A percentile compares a stretch with the other conserved stretches of the same genome.
phyloP scores from a whole-genome alignment of 2,113 vertebrate species.

The Chionodraco myersi region DNA sequence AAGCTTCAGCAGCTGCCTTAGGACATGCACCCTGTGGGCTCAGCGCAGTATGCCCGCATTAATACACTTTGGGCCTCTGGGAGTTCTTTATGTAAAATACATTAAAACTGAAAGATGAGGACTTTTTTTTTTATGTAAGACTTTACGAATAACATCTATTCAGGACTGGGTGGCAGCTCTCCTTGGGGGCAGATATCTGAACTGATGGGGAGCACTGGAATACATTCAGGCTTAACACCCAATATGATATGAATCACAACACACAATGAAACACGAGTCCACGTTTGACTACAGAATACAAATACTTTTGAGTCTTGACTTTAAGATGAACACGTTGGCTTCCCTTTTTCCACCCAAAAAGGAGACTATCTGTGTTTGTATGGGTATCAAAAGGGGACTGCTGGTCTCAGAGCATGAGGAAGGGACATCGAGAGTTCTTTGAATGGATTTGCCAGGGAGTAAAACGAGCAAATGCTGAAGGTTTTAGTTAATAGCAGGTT shows the following conservation, averaged over 20 bases:
- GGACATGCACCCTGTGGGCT: constrained; percentile 15
- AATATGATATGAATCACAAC: not conserved
- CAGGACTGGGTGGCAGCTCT: not conserved
- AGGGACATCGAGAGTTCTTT: not conserved
- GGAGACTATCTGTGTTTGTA: too few species aligned
- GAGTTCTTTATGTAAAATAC: constrained; percentile 1
- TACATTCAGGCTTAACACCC: not conserved
- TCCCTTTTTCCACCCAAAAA: not conserved
- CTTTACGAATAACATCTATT: not conserved
- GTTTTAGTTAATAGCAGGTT: not conserved
- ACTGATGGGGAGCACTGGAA: not conserved
- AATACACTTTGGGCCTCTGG: constrained; percentile 9
- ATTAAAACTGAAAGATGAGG: constrained; percentile 18
- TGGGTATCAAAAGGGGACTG: not conserved
- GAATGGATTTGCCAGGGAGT: too few species aligned
- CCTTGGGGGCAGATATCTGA: not conserved
- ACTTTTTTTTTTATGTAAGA: not conserved
- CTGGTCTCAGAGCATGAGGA: not conserved
- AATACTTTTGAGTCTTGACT: not conserved
- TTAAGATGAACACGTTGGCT: not conserved
- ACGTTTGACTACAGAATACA: not conserved
- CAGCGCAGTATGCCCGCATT: not conserved
- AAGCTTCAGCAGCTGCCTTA: constrained; percentile 18
- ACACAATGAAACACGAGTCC: not conserved
- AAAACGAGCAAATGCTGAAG: not conserved